Base-by-base conservation (phyloP, 2,797 vertebrate genomes). In the Hapalemur alaotrensis region DNA sequence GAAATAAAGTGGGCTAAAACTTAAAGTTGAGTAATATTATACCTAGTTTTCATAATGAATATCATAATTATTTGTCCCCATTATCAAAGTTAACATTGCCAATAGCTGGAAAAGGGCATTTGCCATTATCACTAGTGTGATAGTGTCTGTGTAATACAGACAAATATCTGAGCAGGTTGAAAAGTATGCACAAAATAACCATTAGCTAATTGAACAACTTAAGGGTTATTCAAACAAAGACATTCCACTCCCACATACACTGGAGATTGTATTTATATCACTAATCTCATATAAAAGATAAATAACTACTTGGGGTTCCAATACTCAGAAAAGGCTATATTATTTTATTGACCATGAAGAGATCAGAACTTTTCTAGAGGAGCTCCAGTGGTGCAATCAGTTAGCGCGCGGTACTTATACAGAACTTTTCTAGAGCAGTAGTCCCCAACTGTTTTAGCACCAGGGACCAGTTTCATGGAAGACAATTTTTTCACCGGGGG, bases 1-100 rank as follows among this genome's bases (percentile, higher is more conserved):
- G 54, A 82, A 93, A 86, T 20, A 57, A 94, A 94, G 63, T 72
- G 14, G 67, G 30, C 43, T 86, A 82, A 82, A 91, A 96, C 41
- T 72, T 35, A 82, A 4, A 79, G 38, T 89, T 50, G 25, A 46
- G 76, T 96, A 87, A 38, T 90, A 86, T 76, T 48, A 81, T 46
- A 20, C 12, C 65, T 80, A 32, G 70, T 84, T 83, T 93, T 70
- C 81, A 38, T 10, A 83, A 85, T 43, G 41, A 96, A 85, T 46
- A 25, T 35, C 72, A 48, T 23, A 70, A 80, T 79, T 83, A 78
- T 43, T 73, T 92, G n/a, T 69, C 32, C 92, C 17, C 48, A 43
- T 79, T 87, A 82, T 63, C 85, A 67, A 79, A 12, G 7, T 32
- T 80, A 83, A 75, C 15, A 22, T 2, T 80, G 25, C 28, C 52